phyloP scores from a whole-genome alignment of 2,113 vertebrate species.

The Aptenodytes patagonicus region DNA sequence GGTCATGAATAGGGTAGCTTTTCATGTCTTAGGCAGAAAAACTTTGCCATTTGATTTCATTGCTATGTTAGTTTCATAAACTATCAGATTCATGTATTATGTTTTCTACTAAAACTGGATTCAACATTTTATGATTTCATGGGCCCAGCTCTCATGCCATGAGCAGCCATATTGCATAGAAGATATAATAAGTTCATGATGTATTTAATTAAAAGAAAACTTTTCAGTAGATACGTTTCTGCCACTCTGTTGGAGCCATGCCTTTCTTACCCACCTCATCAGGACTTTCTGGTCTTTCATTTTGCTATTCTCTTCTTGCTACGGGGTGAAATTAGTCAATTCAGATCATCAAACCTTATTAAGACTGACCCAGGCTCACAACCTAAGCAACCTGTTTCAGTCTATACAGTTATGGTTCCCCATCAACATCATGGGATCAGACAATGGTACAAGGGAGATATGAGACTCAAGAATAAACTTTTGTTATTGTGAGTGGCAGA shows the following conservation, averaged over 20 bases:
- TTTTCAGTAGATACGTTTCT: not conserved
- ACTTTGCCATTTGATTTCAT: constrained; percentile 30
- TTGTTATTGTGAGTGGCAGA: not conserved
- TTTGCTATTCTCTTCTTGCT: not conserved
- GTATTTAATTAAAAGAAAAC: constrained; percentile 20
- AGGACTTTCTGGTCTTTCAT: not conserved
- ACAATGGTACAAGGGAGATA: not conserved
- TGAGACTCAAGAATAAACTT: not conserved
- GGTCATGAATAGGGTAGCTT: not conserved
- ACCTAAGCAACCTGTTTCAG: not conserved
- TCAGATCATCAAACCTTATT: not conserved
- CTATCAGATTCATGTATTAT: constrained; percentile 1
- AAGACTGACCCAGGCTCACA: not conserved
- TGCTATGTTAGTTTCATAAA: constrained; percentile 52
- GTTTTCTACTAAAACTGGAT: constrained; percentile 47
- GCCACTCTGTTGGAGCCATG: not conserved
- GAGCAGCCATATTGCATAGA: constrained; percentile 9
- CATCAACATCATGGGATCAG: not conserved
- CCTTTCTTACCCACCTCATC: not conserved
- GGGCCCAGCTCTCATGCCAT: constrained; percentile 14
- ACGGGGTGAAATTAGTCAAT: not conserved
- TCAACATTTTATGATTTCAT: constrained; percentile 7
- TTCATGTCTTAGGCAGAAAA: constrained; percentile 7
- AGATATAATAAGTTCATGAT: not conserved
- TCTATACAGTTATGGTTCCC: not conserved